These are phyloP conservation scores for Tanytarsus gracilentus DNA, from an alignment of 2,888 invertebrate species.

Conservation along the genomic window DNA sequence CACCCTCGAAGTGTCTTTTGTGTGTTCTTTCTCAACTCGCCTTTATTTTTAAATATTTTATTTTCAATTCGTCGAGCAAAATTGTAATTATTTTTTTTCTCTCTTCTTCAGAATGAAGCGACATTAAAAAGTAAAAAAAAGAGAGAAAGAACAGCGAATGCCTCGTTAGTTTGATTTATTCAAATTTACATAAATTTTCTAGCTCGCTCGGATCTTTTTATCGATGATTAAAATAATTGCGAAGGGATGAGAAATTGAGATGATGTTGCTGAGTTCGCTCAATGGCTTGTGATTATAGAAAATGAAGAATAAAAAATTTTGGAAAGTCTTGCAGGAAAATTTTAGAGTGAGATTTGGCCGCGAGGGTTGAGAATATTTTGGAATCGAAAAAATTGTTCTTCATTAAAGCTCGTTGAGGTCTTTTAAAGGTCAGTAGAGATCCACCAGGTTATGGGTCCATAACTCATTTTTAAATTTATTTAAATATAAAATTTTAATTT, in stretches of 20 bases:
- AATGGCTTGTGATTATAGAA: background rate
- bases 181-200: constrained; percentile 11
- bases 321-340: too few species aligned
- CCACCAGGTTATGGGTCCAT: too few species aligned
- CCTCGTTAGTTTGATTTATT: constrained; percentile 24
- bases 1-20: background rate
- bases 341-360: too few species aligned
- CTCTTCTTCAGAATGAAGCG: constrained; percentile 1
- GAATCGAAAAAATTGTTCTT: too few species aligned
- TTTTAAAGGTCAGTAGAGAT: too few species aligned
- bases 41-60: constrained; percentile 15
- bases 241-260: too few species aligned
- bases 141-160: background rate
- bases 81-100: constrained; percentile 23
- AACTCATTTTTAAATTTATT: too few species aligned
- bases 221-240: too few species aligned
- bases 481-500: too few species aligned
- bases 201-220: too few species aligned
- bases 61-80: constrained; percentile 28
- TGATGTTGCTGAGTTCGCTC: background rate
- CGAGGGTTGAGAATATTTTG: too few species aligned
- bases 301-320: background rate
- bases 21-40: background rate
- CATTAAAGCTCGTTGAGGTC: too few species aligned
- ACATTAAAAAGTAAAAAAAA: background rate